Percentiles rank a stretch among this genome's conserved stretches.
These are phyloP conservation scores for Psophia crepitans DNA, from an alignment of 2,113 vertebrate species.

Conservation along the genomic window DNA sequence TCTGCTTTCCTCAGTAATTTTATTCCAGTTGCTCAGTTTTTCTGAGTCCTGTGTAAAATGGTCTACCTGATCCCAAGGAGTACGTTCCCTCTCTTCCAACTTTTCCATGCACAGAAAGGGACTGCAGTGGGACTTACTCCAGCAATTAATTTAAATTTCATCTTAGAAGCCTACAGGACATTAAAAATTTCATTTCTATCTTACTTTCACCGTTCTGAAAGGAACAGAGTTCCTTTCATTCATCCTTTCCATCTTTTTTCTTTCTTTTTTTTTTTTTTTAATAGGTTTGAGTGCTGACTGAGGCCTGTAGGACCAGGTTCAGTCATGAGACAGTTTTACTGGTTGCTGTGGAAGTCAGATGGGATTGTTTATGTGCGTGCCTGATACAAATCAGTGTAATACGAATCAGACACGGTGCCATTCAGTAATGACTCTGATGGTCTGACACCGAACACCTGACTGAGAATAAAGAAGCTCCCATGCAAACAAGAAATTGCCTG, in stretches of 20 bases:
- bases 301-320: not conserved
- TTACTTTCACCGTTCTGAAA: not conserved
- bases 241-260: not conserved
- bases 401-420: fast-evolving
- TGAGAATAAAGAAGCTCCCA: not conserved
- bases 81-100: not conserved
- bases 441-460: not conserved
- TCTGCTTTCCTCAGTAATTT: not conserved
- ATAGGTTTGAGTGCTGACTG: not conserved
- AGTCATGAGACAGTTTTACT: not conserved
- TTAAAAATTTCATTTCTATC: not conserved
- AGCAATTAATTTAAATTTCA: not conserved
- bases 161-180: not conserved
- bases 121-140: not conserved
- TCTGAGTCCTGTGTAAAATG: not conserved
- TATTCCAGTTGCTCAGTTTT: not conserved
- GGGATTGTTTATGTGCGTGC: not conserved
- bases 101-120: not conserved
- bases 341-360: not conserved
- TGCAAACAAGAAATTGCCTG: not conserved
- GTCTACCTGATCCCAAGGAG: not conserved
- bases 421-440: not conserved
- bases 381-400: not conserved
- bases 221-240: not conserved
- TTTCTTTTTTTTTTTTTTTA: not conserved